These are phyloP conservation scores for Drosophila greeni DNA, from an alignment of 2,888 invertebrate genomes.

Conservation along the genomic window DNA sequence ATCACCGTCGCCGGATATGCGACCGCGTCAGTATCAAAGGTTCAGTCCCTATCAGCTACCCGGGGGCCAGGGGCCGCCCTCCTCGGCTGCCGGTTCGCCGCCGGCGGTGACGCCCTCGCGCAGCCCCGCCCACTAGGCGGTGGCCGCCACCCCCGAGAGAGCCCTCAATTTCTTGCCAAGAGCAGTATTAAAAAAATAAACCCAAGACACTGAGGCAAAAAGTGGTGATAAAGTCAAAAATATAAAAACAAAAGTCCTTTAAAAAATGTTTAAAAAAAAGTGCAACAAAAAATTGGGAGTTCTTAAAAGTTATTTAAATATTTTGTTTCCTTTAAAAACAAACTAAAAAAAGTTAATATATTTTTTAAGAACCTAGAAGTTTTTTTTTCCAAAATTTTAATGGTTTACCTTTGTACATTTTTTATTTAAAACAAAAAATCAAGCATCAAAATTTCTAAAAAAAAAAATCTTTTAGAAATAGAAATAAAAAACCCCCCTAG, in stretches of 20 bases:
- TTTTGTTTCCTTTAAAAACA: not conserved
- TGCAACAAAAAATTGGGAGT: not conserved
- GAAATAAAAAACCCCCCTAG: too few relatives aligned
- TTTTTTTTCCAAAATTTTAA: not conserved
- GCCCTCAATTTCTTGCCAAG: conserved; percentile 36
- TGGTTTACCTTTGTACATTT: too few relatives aligned
- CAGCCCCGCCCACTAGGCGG: conserved; percentile 62
- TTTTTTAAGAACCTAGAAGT: not conserved
- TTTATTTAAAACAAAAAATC: too few relatives aligned
- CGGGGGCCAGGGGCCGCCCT: conserved; percentile 43
- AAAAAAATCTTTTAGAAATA: too few relatives aligned
- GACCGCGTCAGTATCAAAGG: conserved; percentile 77
- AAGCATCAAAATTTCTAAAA: too few relatives aligned
- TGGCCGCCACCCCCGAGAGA: not conserved
- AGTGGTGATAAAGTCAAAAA: not conserved
- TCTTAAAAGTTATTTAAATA: not conserved
- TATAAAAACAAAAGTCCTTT: not conserved
- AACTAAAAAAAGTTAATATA: not conserved
- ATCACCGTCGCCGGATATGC: conserved; percentile 78
- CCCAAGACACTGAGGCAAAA: conserved; percentile 26
- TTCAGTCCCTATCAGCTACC: conserved; percentile 78
- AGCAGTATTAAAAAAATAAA: conserved; percentile 68
- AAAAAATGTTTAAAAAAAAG: not conserved
- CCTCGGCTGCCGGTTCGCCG: conserved; percentile 52
- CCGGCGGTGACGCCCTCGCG: conserved; percentile 53